Conservation (phyloP, 1,140 invertebrate species). For the Holcopasites calliopsidis region DNA sequence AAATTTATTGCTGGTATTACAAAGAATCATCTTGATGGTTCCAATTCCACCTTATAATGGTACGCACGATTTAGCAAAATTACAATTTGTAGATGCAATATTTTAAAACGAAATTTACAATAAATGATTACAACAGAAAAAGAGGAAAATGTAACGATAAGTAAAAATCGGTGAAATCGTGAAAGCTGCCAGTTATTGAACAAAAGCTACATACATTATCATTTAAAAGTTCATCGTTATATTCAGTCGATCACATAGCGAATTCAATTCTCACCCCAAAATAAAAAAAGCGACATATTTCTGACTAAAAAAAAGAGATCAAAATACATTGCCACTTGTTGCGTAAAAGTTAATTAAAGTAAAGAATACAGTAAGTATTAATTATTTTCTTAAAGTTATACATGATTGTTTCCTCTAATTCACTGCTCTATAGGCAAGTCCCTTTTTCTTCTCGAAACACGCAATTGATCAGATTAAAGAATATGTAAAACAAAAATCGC, state of each 20-base stretch:
- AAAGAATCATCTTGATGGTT: constrained; percentile 39
- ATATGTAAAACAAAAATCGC: no score
- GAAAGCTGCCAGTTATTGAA: constrained; percentile 76
- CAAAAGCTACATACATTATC: constrained; percentile 49
- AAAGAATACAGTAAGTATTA: constrained; percentile 78
- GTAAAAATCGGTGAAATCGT: constrained; percentile 74
- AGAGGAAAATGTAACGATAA: constrained; percentile 71
- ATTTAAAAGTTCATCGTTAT: constrained; percentile 60
- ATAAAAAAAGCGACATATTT: constrained; percentile 78
- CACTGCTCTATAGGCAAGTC: constrained; percentile 71
- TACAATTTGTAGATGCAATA: constrained; percentile 52
- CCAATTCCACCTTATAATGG: constrained; percentile 36
- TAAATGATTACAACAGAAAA: constrained; percentile 52
- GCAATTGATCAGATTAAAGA: constrained; percentile 67
- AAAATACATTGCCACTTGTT: constrained; percentile 88
- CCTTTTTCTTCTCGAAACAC: constrained; percentile 62
- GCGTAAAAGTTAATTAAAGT: constrained; percentile 79
- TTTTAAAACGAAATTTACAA: constrained; percentile 44
- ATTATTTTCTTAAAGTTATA: constrained; percentile 74
- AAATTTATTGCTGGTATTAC: neutral
- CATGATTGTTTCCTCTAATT: constrained; percentile 68
- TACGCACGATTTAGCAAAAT: constrained; percentile 53
- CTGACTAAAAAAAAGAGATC: constrained; percentile 86
- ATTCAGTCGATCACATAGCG: constrained; percentile 68
- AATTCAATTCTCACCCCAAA: constrained; percentile 73